Evolutionary conservation across 2,888 invertebrate species (phyloP).

Genomic region (Trissoscelio sp.): DNA sequence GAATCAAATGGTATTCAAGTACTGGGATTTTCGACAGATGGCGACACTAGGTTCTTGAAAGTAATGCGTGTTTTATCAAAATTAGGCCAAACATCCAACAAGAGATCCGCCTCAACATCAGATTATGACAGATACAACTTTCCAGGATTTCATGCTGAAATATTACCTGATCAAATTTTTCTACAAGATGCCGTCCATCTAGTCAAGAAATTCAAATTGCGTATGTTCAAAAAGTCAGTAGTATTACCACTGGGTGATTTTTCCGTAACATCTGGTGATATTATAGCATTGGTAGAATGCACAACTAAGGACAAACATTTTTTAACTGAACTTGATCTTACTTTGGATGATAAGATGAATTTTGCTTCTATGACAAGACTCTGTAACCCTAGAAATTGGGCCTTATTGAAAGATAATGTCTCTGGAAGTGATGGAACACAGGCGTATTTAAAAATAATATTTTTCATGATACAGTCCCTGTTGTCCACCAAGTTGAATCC

Average conservation of each 20-base stretch:
- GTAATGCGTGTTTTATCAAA: conserved; percentile 69
- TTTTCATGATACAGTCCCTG: conserved; percentile 62
- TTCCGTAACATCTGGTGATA: conserved; percentile 68
- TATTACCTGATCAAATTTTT: conserved; percentile 3
- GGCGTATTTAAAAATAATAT: conserved; percentile 69
- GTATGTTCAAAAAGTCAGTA: conserved; percentile 70
- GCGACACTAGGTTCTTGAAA: conserved; percentile 72
- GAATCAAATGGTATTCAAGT: conserved; percentile 66
- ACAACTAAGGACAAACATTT: conserved; percentile 32
- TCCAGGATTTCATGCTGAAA: conserved; percentile 7
- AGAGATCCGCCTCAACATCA: no score
- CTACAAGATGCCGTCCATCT: conserved; percentile 71
- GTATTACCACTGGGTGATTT: conserved; percentile 70
- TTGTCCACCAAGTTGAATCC: conserved; percentile 49
- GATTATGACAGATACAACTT: neutral
- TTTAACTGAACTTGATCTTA: conserved; percentile 45
- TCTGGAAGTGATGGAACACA: conserved; percentile 70
- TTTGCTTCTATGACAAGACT: conserved; percentile 63
- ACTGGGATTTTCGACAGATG: conserved; percentile 72
- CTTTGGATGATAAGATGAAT: conserved; percentile 72
- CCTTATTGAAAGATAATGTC: conserved; percentile 66
- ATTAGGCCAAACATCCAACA: conserved; percentile 61
- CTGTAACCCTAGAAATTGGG: conserved; percentile 63
- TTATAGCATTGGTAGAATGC: conserved; percentile 24
- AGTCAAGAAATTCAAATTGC: conserved; percentile 71